A percentile compares a stretch with the other conserved stretches of the same genome.
These are phyloP conservation scores for Pollachius pollachius DNA, from an alignment of 2,113 vertebrate genomes.

Conservation along the genomic window DNA sequence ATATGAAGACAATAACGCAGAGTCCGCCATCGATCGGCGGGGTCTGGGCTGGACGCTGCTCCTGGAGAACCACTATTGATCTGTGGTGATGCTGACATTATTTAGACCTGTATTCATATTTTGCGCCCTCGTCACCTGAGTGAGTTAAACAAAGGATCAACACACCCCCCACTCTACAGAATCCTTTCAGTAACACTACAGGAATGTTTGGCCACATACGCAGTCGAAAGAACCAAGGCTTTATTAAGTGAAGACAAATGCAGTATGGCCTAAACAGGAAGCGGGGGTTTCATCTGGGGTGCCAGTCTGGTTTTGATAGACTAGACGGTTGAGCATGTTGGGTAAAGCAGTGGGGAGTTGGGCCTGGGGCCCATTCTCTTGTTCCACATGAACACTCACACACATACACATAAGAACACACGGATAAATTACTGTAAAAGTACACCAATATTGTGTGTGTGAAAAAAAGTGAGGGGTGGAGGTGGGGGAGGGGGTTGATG, in stretches of 20 bases:
- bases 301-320: too few species aligned
- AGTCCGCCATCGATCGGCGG: slow-evolving; percentile 68
- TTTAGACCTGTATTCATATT: slow-evolving; percentile 72
- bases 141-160: slow-evolving; percentile 59
- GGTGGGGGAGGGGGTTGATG: slow-evolving; percentile 21
- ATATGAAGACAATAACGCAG: slow-evolving; percentile 73
- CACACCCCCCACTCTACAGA: slow-evolving; percentile 28
- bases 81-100: slow-evolving; percentile 72
- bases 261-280: slow-evolving; percentile 18
- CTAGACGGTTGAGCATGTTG: too few species aligned
- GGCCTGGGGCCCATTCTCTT: slow-evolving; percentile 56
- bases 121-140: slow-evolving; percentile 40
- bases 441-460: neutral
- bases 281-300: slow-evolving; percentile 3
- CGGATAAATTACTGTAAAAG: neutral
- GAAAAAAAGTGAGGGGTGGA: slow-evolving; percentile 10
- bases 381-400: slow-evolving; percentile 6
- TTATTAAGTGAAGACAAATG: slow-evolving; percentile 49
- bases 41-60: slow-evolving; percentile 60
- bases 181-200: slow-evolving; percentile 65
- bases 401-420: slow-evolving; percentile 11
- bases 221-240: slow-evolving; percentile 33
- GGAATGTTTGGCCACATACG: slow-evolving; percentile 39
- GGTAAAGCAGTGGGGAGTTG: slow-evolving; percentile 51
- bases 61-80: slow-evolving; percentile 64